phyloP scores from a whole-genome alignment of 2,888 invertebrate species.

The Apeira syringaria region DNA sequence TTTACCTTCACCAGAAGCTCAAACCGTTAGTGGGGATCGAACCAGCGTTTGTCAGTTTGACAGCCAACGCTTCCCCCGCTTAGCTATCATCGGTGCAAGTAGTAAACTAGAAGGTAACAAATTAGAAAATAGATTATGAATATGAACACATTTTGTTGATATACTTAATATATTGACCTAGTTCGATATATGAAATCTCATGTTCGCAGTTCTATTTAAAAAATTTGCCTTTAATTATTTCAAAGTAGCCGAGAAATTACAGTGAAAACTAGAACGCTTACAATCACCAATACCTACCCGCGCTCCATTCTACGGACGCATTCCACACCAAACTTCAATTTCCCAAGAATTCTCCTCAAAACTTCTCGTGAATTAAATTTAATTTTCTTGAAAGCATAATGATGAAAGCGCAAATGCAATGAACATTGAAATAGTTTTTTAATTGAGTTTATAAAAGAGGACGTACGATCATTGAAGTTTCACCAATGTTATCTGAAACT shows the following conservation, averaged over 20 bases:
- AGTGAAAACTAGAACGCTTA: constrained; percentile 6
- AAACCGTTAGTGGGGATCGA: no score
- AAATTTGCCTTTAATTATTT: constrained; percentile 4
- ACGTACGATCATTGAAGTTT: constrained; percentile 16
- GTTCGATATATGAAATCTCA: no score
- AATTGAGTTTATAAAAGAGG: constrained; percentile 20
- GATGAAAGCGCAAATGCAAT: constrained; percentile 24
- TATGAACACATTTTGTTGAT: no score
- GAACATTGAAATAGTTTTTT: constrained; percentile 23
- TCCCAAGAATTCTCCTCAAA: constrained; percentile 23
- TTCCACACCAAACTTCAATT: constrained; percentile 20
- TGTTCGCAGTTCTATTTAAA: not conserved
- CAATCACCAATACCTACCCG: constrained; percentile 19
- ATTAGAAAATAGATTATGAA: no score
- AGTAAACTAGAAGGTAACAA: no score
- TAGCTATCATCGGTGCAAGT: no score
- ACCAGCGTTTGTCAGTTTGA: no score
- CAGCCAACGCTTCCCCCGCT: no score
- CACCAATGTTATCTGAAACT: no score
- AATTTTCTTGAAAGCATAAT: constrained; percentile 24
- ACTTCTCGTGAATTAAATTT: constrained; percentile 27
- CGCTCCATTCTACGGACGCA: constrained; percentile 23
- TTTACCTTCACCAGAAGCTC: no score
- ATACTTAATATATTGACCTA: no score
- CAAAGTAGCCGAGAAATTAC: constrained; percentile 8